Percentiles rank a stretch among this genome's conserved stretches.
Conservation (phyloP, 2,888 invertebrate species). For the Chromoteleia sp. region DNA sequence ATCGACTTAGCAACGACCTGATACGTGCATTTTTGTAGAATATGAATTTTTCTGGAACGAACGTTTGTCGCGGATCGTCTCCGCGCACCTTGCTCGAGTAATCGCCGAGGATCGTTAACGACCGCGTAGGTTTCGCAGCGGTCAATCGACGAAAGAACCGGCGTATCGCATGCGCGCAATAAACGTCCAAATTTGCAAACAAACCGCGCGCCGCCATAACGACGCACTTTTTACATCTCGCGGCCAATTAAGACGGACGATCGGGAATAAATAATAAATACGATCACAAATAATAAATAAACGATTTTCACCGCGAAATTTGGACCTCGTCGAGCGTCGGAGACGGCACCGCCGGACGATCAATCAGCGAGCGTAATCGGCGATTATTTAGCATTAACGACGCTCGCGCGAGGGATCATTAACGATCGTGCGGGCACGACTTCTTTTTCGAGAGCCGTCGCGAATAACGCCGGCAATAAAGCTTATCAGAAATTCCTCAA, state of each 20-base stretch:
- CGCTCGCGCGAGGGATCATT: background rate
- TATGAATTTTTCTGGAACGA: slow-evolving; percentile 19
- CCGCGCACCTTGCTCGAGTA: background rate
- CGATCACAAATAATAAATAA: background rate
- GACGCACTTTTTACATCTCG: no score
- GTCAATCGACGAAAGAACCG: background rate
- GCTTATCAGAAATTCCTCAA: slow-evolving; percentile 54
- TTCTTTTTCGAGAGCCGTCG: slow-evolving; percentile 20
- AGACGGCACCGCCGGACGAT: background rate
- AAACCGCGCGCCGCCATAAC: no score
- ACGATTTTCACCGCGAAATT: background rate
- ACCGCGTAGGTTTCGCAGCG: background rate
- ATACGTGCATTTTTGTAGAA: no score
- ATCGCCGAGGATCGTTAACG: slow-evolving; percentile 5
- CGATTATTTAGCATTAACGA: slow-evolving; percentile 11
- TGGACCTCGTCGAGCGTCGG: background rate
- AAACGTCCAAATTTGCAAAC: no score
- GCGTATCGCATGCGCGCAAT: no score
- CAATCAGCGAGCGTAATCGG: background rate
- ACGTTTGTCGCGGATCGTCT: background rate
- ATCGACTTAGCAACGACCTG: background rate
- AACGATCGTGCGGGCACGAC: background rate
- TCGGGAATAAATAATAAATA: no score
- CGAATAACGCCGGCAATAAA: slow-evolving; percentile 41
- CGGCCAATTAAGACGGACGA: no score